A percentile compares a stretch with the other conserved stretches of the same genome.
Evolutionary conservation across 2,888 invertebrate genomes (phyloP).

Genomic region (Eulithis prunata): DNA sequence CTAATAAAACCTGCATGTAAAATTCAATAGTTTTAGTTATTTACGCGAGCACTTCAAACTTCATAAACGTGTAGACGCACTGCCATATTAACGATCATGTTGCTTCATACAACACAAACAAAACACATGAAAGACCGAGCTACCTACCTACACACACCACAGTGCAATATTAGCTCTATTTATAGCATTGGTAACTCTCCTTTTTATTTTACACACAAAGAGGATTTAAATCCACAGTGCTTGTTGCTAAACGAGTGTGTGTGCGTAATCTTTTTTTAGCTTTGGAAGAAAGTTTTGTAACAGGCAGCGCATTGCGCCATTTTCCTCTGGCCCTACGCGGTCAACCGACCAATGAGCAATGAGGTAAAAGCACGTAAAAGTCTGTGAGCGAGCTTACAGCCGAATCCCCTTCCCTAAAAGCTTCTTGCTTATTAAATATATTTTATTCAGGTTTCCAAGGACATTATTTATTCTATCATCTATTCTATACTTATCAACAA

Average conservation of each 20-base stretch:
- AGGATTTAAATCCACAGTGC: constrained; percentile 1
- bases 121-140: constrained; percentile 37
- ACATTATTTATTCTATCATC: not conserved
- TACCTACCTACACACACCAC: constrained; percentile 13
- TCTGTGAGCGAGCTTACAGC: constrained; percentile 24
- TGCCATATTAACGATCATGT: constrained; percentile 28
- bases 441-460: not conserved
- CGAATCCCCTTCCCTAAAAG: not conserved
- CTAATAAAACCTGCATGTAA: constrained; percentile 4
- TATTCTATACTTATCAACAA: too few species aligned
- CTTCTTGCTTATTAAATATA: not conserved
- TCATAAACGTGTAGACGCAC: constrained; percentile 39
- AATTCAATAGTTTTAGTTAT: constrained; percentile 21
- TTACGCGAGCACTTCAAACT: constrained; percentile 41
- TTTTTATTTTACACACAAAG: constrained; percentile 19
- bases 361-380: constrained; percentile 16
- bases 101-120: constrained; percentile 1
- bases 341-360: constrained; percentile 36
- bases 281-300: constrained; percentile 41
- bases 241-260: constrained; percentile 4
- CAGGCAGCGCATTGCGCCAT: constrained; percentile 52
- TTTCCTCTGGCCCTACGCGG: constrained; percentile 6
- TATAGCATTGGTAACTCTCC: constrained; percentile 25
- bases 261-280: constrained; percentile 17
- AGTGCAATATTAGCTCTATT: constrained; percentile 43